A percentile compares a stretch with the other conserved stretches of the same genome.
These are phyloP conservation scores for Andrena cerasifolii DNA, from an alignment of 1,140 invertebrate genomes.

Conservation along the genomic window DNA sequence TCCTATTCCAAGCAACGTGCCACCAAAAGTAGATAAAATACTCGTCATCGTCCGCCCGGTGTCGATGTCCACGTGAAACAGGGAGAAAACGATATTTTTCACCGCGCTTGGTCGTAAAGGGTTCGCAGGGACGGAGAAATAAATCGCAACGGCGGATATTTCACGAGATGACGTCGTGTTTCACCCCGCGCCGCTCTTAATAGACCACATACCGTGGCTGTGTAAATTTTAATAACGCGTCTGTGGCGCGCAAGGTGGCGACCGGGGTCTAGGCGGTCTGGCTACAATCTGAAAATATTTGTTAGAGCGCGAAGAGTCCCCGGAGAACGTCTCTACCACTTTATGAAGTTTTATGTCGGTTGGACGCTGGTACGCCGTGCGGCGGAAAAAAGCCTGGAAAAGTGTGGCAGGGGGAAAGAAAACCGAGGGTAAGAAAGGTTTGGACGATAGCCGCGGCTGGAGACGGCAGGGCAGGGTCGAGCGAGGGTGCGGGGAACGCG, in stretches of 20 bases:
- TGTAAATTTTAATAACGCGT: slow-evolving; percentile 64
- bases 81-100: slow-evolving; percentile 13
- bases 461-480: background rate
- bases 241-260: slow-evolving; percentile 19
- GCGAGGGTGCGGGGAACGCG: background rate
- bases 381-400: slow-evolving; percentile 15
- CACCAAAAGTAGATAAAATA: no score
- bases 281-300: slow-evolving; percentile 68
- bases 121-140: slow-evolving; percentile 6
- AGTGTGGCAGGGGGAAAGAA: slow-evolving; percentile 6
- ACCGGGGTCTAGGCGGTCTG: slow-evolving; percentile 8
- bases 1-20: no score
- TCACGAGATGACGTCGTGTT: slow-evolving; percentile 21
- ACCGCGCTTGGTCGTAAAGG: background rate
- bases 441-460: slow-evolving; percentile 23
- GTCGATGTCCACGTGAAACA: slow-evolving; percentile 26
- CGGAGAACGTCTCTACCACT: slow-evolving; percentile 53
- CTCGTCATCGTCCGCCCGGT: no score
- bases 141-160: slow-evolving; percentile 32
- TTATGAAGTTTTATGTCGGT: slow-evolving; percentile 69
- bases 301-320: slow-evolving; percentile 56
- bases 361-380: slow-evolving; percentile 32
- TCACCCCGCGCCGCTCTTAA: slow-evolving; percentile 41
- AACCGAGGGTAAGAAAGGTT: slow-evolving; percentile 39
- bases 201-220: slow-evolving; percentile 42